phyloP scores from a whole-genome alignment of 2,888 invertebrate species.

The Cremastinae sp. region DNA sequence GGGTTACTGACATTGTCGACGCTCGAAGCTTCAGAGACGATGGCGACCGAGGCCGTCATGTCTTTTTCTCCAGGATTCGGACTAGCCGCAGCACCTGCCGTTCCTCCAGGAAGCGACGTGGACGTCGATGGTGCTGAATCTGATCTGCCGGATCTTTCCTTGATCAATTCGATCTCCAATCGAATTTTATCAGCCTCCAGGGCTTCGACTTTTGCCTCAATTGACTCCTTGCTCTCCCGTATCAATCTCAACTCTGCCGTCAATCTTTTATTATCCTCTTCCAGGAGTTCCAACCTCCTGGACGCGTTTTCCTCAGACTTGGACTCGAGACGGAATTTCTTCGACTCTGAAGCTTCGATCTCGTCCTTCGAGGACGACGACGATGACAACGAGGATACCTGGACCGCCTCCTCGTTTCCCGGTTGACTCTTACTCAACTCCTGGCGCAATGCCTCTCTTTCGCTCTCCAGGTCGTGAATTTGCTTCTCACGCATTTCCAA shows the following conservation, averaged over 20 bases:
- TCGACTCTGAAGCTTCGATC: constrained; percentile 75
- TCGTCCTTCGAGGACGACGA: constrained; percentile 70
- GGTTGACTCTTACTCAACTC: constrained; percentile 68
- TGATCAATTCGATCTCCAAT: constrained; percentile 78
- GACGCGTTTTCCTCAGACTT: constrained; percentile 64
- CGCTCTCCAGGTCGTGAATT: constrained; percentile 66
- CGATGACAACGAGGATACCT: constrained; percentile 63
- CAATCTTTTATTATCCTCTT: constrained; percentile 74
- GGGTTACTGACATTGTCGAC: constrained; percentile 81
- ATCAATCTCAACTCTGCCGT: constrained; percentile 69
- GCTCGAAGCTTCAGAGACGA: constrained; percentile 77
- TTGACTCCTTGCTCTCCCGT: constrained; percentile 68
- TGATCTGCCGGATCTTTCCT: constrained; percentile 68
- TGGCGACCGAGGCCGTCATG: constrained; percentile 82
- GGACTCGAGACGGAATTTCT: constrained; percentile 76
- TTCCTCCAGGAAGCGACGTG: background rate
- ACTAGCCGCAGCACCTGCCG: constrained; percentile 48
- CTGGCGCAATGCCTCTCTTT: constrained; percentile 66
- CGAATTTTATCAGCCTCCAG: constrained; percentile 81
- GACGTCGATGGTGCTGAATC: background rate
- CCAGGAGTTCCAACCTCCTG: constrained; percentile 71
- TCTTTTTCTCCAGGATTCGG: constrained; percentile 77
- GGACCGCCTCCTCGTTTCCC: constrained; percentile 68
- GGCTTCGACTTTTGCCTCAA: constrained; percentile 78
- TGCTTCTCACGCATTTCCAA: constrained; percentile 68